These are phyloP conservation scores for Mola mola DNA, from an alignment of 2,113 vertebrate species.

Conservation along the genomic window DNA sequence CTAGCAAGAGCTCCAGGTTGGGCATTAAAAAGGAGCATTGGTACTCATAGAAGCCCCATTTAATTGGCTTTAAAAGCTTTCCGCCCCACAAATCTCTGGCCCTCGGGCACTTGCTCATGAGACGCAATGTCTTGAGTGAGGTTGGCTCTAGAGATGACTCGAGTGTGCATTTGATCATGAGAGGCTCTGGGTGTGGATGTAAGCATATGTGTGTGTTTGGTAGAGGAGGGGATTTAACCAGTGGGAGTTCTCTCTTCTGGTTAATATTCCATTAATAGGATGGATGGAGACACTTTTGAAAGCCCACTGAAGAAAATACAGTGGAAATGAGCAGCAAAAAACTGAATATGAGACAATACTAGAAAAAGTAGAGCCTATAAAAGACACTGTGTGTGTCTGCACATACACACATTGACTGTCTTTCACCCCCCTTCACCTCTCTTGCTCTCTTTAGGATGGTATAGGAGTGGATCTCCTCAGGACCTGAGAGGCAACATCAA, in stretches of 20 bases:
- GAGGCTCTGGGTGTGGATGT: constrained; percentile 57
- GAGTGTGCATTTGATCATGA: constrained; percentile 72
- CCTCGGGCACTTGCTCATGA: constrained; percentile 75
- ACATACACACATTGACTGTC: constrained; percentile 7
- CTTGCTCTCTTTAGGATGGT: constrained; percentile 50
- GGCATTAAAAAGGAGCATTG: constrained; percentile 81
- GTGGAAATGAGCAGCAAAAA: constrained; percentile 19
- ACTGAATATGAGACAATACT: constrained; percentile 22
- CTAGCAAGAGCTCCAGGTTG: constrained; percentile 70
- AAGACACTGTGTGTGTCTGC: constrained; percentile 23
- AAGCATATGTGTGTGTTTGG: constrained; percentile 35
- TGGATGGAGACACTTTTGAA: constrained; percentile 37
- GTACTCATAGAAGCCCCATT: constrained; percentile 83
- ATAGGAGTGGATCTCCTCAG: constrained; percentile 65
- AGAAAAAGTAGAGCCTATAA: constrained; percentile 34
- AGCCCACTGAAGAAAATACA: constrained; percentile 22
- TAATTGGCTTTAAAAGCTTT: constrained; percentile 88
- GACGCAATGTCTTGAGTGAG: constrained; percentile 75
- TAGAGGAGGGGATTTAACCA: constrained; percentile 45
- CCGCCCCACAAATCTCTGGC: constrained; percentile 82
- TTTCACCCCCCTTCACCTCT: neutral
- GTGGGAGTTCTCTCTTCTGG: constrained; percentile 46
- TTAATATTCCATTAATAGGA: constrained; percentile 57
- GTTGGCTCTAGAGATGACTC: constrained; percentile 71
- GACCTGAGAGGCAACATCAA: constrained; percentile 72